Evolutionary conservation across 2,888 invertebrate species (phyloP), one percentile per base, ranked within the genome.

Genomic region (Harmothoe impar): DNA sequence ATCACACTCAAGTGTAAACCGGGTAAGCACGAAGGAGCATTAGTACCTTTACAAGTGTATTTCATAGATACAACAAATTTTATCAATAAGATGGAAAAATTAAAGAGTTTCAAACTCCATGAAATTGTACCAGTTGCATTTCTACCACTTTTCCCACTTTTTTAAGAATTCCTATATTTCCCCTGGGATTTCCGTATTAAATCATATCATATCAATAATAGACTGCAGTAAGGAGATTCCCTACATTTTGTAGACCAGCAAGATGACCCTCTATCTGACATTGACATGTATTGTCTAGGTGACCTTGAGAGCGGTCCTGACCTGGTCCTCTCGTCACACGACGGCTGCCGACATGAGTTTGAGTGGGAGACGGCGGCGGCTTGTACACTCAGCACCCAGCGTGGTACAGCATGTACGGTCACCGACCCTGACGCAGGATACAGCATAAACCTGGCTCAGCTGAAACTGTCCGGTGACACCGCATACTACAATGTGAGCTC

Each of bases 351-450:
- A 17, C 95, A 95, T 91, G 93, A 94, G 86, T 94, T 95, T 93
- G 95, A 95, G 90, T 95, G 95, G 95, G 93, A 94, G 56, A 95
- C 95, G 25, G 94, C 95, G 17, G 94, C 94, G 17, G 95, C 95
- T 7, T 95, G 95, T 93, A 94, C 94, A 0, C 91, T 94, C 77
- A 92, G 90, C 54, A 52, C 31, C 17, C 78, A 93, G 51, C 25
- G 23, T 10, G 90, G 90, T n/a, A 90, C 91, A 29, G 86, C 93
- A 91, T 95, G 95, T 91, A 92, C 92, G 88, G 94, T 95, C 0
- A 91, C 90, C 62, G 94, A 94, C 89, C 90, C 92, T 51, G 93
- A 93, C 91, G 92, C 93, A 91, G 94, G 94, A 93, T 90, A 62
- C 91, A 29, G 35, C 35, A 52, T 35, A 3, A 25, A 78, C 85